These are phyloP conservation scores for Oryctes rhinoceros DNA, from an alignment of 1,140 invertebrate species.

Conservation along the genomic window DNA sequence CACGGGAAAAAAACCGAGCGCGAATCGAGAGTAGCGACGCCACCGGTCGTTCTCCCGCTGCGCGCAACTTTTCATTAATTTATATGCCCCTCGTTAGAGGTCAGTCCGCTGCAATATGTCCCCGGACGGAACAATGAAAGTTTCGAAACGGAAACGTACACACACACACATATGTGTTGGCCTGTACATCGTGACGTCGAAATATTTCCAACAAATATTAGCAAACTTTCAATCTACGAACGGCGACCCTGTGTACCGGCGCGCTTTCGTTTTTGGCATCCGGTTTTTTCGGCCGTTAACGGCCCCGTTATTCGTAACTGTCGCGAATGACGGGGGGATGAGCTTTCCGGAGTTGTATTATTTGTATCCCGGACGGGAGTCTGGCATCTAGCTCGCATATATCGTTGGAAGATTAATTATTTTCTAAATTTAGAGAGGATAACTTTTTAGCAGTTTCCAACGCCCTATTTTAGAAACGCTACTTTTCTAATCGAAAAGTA, in stretches of 20 bases:
- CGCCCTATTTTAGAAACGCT: too few species aligned
- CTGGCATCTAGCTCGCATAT: too few species aligned
- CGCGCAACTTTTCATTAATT: not conserved
- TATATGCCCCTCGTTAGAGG: slow-evolving; percentile 13
- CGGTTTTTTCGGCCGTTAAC: too few species aligned
- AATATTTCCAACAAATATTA: slow-evolving; percentile 20
- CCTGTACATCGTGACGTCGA: not conserved
- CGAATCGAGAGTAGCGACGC: not conserved
- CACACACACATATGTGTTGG: not conserved
- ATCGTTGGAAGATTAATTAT: too few species aligned
- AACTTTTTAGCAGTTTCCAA: too few species aligned
- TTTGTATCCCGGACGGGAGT: too few species aligned
- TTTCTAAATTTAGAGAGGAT: too few species aligned
- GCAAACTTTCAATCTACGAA: slow-evolving; percentile 6
- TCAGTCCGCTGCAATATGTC: slow-evolving; percentile 11
- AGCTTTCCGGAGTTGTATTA: too few species aligned
- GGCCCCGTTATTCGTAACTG: too few species aligned
- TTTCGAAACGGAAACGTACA: slow-evolving; percentile 8
- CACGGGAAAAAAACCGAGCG: not conserved
- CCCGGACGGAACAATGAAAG: slow-evolving; percentile 8
- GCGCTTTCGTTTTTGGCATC: too few species aligned
- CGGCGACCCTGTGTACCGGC: not conserved
- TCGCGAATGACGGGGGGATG: too few species aligned
- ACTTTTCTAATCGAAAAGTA: too few species aligned
- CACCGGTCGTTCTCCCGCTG: not conserved